These are phyloP conservation scores for Choloepus hoffmanni DNA, from an alignment of 2,113 vertebrate genomes.

Conservation along the genomic window DNA sequence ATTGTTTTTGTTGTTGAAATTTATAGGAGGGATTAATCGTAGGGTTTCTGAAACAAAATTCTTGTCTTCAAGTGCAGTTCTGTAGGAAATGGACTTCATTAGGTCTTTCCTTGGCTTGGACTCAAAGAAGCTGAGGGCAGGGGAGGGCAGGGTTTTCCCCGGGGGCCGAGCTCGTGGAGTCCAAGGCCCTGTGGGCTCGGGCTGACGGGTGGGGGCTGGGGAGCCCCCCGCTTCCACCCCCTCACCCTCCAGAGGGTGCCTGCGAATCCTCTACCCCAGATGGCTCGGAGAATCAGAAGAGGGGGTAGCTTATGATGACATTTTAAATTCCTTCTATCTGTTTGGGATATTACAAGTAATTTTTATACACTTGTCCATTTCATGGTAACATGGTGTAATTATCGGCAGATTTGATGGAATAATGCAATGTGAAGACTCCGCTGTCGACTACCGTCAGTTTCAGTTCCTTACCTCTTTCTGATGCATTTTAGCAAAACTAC, in stretches of 20 bases:
- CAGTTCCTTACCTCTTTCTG: background rate
- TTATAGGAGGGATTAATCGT: accelerated
- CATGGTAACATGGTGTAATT: accelerated
- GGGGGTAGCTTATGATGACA: accelerated
- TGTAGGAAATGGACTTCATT: background rate
- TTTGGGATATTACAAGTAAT: background rate
- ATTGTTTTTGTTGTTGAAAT: background rate
- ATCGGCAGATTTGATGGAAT: background rate
- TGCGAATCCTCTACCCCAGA: accelerated
- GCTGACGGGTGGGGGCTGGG: background rate
- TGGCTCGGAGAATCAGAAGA: background rate
- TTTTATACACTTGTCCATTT: background rate
- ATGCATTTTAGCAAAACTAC: background rate
- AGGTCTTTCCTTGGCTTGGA: background rate
- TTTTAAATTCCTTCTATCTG: no score
- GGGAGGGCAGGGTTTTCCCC: background rate
- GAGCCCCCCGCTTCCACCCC: accelerated
- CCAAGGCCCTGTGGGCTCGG: accelerated
- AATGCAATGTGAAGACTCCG: accelerated
- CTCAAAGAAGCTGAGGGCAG: accelerated
- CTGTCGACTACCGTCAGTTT: accelerated
- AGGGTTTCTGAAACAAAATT: background rate
- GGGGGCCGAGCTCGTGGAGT: background rate
- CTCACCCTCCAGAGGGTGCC: no score
- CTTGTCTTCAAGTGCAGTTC: background rate